A percentile compares a stretch with the other conserved stretches of the same genome.
phyloP scores from a whole-genome alignment of 2,888 invertebrate genomes.

The Oscheius sp. region DNA sequence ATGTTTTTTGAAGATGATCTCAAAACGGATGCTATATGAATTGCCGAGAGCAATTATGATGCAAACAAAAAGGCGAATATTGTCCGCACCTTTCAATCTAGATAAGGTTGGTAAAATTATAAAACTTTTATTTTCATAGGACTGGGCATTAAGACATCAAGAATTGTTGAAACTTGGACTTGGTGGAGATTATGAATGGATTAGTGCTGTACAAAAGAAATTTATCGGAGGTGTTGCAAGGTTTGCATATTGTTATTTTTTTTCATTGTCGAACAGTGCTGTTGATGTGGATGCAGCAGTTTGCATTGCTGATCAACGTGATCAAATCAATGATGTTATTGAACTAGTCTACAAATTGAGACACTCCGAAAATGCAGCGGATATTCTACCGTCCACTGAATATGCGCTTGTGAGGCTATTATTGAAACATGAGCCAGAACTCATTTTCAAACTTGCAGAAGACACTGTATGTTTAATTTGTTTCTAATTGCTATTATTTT shows the following conservation, averaged over 20 bases:
- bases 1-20: constrained; percentile 25
- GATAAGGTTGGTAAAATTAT: no score
- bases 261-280: constrained; percentile 44
- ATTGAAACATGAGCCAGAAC: constrained; percentile 74
- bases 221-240: constrained; percentile 62
- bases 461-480: constrained; percentile 76
- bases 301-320: constrained; percentile 61
- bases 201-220: constrained; percentile 67
- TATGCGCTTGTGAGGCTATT: constrained; percentile 80
- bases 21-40: not conserved
- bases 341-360: constrained; percentile 74
- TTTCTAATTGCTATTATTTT: constrained; percentile 19
- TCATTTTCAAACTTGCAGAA: constrained; percentile 80
- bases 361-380: constrained; percentile 76
- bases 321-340: constrained; percentile 64
- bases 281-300: constrained; percentile 68
- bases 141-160: constrained; percentile 51
- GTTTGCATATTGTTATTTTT: constrained; percentile 31
- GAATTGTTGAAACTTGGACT: constrained; percentile 53
- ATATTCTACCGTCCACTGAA: constrained; percentile 82
- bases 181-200: constrained; percentile 68
- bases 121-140: no score
- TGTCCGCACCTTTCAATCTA: constrained; percentile 39
- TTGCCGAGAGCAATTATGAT: not conserved
- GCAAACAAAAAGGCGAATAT: constrained; percentile 12